These are phyloP conservation scores for Tachina grossa DNA, from an alignment of 2,888 invertebrate species.

Conservation along the genomic window DNA sequence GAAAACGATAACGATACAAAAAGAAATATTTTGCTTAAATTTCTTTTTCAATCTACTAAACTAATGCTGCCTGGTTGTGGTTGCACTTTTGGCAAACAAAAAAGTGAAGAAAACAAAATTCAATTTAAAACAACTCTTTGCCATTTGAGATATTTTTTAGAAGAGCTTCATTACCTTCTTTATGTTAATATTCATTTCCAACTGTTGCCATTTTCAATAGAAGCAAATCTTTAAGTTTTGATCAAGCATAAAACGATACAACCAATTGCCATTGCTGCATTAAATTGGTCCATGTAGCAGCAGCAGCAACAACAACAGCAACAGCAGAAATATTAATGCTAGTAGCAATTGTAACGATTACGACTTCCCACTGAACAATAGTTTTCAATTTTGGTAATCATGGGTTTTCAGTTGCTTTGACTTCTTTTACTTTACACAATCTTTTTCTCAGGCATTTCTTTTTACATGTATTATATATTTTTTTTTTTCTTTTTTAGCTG, in stretches of 20 bases:
- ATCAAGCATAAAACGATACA: constrained; percentile 50
- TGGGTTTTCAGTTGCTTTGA: constrained; percentile 54
- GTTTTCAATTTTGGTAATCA: constrained; percentile 57
- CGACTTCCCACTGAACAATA: constrained; percentile 32
- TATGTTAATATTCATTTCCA: constrained; percentile 51
- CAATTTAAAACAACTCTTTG: constrained; percentile 6
- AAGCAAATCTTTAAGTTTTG: constrained; percentile 44
- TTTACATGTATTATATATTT: too few relatives aligned
- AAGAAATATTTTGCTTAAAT: not conserved
- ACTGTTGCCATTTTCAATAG: constrained; percentile 27
- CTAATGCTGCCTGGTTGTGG: not conserved
- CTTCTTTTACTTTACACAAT: constrained; percentile 28
- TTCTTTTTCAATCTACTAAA: not conserved
- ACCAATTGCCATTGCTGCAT: constrained; percentile 14
- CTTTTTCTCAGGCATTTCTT: not conserved
- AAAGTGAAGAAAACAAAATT: constrained; percentile 14
- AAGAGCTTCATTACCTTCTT: not conserved
- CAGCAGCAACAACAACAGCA: constrained; percentile 1
- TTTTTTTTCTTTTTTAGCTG: constrained; percentile 46
- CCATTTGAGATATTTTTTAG: constrained; percentile 3
- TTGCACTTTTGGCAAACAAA: not conserved
- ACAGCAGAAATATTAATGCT: constrained; percentile 15
- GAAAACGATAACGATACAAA: constrained; percentile 34
- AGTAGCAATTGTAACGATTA: constrained; percentile 20
- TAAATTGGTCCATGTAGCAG: constrained; percentile 14